These are phyloP conservation scores for Myotis pilosus DNA, from an alignment of 2,797 vertebrate genomes.

Conservation along the genomic window DNA sequence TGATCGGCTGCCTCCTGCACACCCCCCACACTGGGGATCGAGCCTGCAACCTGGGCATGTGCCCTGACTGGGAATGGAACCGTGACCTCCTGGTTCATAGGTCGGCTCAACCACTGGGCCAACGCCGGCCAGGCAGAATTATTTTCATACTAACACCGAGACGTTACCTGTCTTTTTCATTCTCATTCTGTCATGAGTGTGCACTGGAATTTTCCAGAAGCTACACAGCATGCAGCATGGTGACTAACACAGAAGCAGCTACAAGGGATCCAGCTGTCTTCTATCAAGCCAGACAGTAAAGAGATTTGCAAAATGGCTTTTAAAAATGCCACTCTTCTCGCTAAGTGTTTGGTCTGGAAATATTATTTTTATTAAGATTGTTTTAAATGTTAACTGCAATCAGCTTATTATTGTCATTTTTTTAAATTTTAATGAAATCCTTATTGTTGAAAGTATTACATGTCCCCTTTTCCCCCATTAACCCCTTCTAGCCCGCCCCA, in stretches of 20 bases:
- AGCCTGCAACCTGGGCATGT: too few relatives aligned
- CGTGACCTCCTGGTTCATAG: too few relatives aligned
- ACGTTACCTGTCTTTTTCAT: background rate
- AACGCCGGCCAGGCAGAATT: too few relatives aligned
- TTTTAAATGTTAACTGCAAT: background rate
- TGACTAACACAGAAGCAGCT: background rate
- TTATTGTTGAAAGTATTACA: too few relatives aligned
- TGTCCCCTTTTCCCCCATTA: too few relatives aligned
- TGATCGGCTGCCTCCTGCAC: too few relatives aligned
- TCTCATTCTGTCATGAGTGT: background rate
- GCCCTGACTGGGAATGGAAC: too few relatives aligned
- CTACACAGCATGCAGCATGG: background rate
- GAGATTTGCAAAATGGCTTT: background rate
- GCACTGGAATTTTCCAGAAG: background rate
- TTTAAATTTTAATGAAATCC: too few relatives aligned
- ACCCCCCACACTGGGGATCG: too few relatives aligned
- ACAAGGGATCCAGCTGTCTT: background rate
- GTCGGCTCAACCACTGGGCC: too few relatives aligned
- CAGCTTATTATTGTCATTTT: background rate
- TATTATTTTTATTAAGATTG: background rate
- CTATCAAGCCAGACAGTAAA: background rate
- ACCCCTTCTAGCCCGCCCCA: too few relatives aligned
- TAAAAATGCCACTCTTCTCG: background rate
- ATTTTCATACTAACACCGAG: background rate
- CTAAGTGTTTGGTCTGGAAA: background rate